Conservation (phyloP, 2,113 vertebrate genomes). For the Halcyon malimbica region DNA sequence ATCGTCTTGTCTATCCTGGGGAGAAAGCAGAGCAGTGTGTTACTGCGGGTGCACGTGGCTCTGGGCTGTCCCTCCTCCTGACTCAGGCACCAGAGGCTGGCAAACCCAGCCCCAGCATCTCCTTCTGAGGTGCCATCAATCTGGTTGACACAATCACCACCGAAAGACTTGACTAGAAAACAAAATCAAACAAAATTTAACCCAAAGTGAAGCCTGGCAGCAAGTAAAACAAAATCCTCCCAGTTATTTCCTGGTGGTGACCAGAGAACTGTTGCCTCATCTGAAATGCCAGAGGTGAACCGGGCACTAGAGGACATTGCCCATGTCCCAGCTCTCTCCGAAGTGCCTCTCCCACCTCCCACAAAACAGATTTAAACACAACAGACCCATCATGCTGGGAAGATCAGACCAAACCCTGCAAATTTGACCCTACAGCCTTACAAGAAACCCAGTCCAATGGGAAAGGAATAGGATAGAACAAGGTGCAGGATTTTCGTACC, state of each 20-base stretch:
- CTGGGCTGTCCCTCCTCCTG: neutral
- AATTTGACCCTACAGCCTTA: fast-evolving
- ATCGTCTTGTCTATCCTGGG: slow-evolving; percentile 85
- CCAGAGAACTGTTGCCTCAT: neutral
- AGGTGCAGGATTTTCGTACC: too few relatives aligned
- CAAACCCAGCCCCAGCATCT: neutral
- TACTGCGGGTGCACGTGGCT: neutral
- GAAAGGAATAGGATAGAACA: neutral
- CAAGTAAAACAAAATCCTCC: neutral
- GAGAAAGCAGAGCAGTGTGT: slow-evolving; percentile 40
- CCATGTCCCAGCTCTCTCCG: neutral
- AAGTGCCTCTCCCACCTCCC: neutral
- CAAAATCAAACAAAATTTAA: neutral
- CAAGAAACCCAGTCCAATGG: fast-evolving
- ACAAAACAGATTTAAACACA: fast-evolving
- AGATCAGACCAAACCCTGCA: neutral
- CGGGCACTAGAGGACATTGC: fast-evolving
- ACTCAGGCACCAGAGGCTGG: fast-evolving
- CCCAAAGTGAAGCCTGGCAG: neutral
- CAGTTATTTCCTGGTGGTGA: neutral
- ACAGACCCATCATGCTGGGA: fast-evolving
- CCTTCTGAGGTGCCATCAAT: fast-evolving
- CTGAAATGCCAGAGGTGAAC: neutral
- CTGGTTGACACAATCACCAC: neutral
- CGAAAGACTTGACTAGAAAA: neutral